Base-by-base conservation (phyloP, 2,797 vertebrate species). In the Phoebastria nigripes region DNA sequence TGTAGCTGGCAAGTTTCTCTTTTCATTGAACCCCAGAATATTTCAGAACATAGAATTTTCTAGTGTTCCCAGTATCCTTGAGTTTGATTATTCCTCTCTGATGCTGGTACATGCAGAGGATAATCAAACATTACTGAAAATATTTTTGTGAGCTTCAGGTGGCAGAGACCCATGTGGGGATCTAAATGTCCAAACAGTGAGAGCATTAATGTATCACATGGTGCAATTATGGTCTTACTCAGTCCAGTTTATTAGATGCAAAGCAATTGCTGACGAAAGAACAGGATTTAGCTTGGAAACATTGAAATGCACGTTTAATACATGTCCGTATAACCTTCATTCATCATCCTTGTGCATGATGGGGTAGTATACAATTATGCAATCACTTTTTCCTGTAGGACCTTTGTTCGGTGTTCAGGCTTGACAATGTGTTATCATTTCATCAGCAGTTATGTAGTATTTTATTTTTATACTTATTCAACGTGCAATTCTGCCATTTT, bases 321-420 rank as follows among this genome's bases (percentile, higher is more conserved):
- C 1, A 0, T 42, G 71, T 42, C 67, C 18, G 0, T 33, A 11
- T 6, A 5, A 15, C 41, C 2, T 35, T 47, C 37, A 44, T 69
- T 35, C 49, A 5, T 54, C 58, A n/a, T 42, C 54, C 20, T 22
- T 35, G 44, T 69, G 56, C n/a, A 1, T 7, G 25, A 1, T 51
- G 79, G 51, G 67, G 10, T 37, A 3, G n/a, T 35, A 15, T 2
- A 18, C 49, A 55, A 33, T 83, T 74, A 56, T 6, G 25, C 72
- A 67, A 12, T 69, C 55, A 1, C 35, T 44, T 14, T 47, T 90
- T 76, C 79, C 76, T 74, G 58, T 46, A 35, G 79, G 72, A 46
- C 79, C 67, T 83, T 44, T 70, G 46, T 41, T 76, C 2, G 4
- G 31, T 51, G 79, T 20, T 78, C 15, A 13, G 70, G 82, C 61